Base-by-base conservation (phyloP, 2,797 vertebrate species). In the Semaprochilodus insignis region DNA sequence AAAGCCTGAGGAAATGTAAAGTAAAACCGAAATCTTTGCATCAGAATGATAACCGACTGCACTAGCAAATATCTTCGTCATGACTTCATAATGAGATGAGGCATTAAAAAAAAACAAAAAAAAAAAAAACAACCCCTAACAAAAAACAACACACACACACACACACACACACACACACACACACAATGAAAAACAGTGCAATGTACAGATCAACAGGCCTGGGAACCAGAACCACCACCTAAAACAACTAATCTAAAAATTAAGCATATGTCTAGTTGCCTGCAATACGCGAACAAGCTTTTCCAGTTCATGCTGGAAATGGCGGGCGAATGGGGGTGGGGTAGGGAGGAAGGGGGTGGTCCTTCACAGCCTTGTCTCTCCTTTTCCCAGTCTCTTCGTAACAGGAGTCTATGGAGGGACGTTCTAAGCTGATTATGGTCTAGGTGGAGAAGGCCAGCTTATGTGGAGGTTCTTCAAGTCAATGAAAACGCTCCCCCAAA, bases 371-470 rank as follows among this genome's bases (percentile, higher is more conserved):
- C 77, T 59, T 72, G 70, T 84, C 36, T 78, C 78, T 79, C 73
- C 80, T 79, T 77, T 85, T 76, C 55, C 59, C 66, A 72, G 78
- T 79, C 57, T 72, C 81, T 78, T 77, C 74, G 48, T 80, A 84
- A 87, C 80, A 62, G 55, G 51, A 80, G 76, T 77, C 77, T 80
- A 83, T 34, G 23, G 40, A 78, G 66, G 70, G 65, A 87, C 78
- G 21, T 63, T 78, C 63, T 78, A 78, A 88, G 85, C 85, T 84
- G 62, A 75, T 81, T 80, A 85, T 77, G 51, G 76, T 63, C 54
- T 78, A 84, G 70, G 60, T 77, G 83, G 57, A 74, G 74, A 74
- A 69, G 69, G n/a, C 67, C 27, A 40, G 65, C 70, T 74, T 54
- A 77, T 31, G 19, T 59, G 65, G 19, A 78, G 69, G 78, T 81